Evolutionary conservation across 2,797 vertebrate species (phyloP).

Genomic region (Pteropus rufus): DNA sequence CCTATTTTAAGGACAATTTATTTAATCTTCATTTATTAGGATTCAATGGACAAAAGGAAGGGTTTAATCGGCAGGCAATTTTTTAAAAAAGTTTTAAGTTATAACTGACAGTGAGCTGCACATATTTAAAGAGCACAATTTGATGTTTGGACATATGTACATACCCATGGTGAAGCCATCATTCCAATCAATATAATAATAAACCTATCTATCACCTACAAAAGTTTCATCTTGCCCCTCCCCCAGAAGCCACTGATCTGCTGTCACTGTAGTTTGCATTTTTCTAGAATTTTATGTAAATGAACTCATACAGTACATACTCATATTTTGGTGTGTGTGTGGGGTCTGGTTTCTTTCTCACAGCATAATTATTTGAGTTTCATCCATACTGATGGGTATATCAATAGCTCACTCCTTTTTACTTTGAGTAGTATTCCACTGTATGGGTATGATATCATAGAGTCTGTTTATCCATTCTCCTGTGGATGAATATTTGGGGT

Average conservation of each 20-base stretch:
- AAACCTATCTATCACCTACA: background rate
- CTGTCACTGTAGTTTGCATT: background rate
- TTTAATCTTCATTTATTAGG: background rate
- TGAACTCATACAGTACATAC: too few species aligned
- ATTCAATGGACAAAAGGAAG: background rate
- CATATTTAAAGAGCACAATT: background rate
- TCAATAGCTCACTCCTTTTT: background rate
- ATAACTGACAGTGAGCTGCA: background rate
- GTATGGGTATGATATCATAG: background rate
- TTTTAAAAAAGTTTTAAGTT: background rate
- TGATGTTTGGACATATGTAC: background rate
- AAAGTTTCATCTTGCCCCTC: background rate
- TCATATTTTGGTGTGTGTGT: too few species aligned
- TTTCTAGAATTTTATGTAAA: background rate
- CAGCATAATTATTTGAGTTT: too few species aligned
- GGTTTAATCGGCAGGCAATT: background rate
- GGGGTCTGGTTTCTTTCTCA: background rate
- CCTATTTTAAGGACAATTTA: background rate
- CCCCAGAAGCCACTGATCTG: background rate
- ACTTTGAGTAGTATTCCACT: fast-evolving
- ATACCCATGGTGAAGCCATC: background rate
- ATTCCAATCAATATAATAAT: background rate
- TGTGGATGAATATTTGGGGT: fast-evolving
- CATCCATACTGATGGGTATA: too few species aligned
- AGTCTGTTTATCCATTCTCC: background rate